phyloP scores from a whole-genome alignment of 2,797 vertebrate genomes.

The Sphenopsis melanotis region DNA sequence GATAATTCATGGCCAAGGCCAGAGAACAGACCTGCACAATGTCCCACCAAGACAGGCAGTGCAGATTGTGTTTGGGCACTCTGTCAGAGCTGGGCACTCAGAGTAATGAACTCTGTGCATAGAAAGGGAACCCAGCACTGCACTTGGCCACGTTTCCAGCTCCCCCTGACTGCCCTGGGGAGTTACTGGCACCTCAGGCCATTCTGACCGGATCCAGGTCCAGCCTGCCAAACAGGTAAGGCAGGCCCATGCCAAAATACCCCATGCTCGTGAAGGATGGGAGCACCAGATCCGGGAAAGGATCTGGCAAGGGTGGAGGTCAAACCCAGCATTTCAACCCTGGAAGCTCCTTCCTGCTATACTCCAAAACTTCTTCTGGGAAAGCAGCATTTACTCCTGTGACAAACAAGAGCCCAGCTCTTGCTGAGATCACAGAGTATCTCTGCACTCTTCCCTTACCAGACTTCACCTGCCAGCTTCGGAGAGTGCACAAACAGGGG shows the following conservation, averaged over 20 bases:
- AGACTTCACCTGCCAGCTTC: not conserved
- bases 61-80: rapidly evolving
- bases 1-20: not conserved
- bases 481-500: not conserved
- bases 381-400: not conserved
- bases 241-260: not conserved
- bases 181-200: not conserved
- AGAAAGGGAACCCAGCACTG: not conserved
- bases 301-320: not conserved
- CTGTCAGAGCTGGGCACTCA: not conserved
- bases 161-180: too few species aligned
- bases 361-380: not conserved
- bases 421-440: not conserved
- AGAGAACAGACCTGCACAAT: not conserved
- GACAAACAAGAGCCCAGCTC: not conserved
- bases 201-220: rapidly evolving
- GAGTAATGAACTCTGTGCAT: rapidly evolving
- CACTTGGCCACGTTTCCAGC: not conserved
- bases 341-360: not conserved
- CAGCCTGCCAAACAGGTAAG: not conserved
- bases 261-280: rapidly evolving
- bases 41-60: not conserved
- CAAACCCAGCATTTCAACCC: not conserved
- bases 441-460: not conserved
- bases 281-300: not conserved